These are phyloP conservation scores for Orchestia grillus DNA, from an alignment of 1,140 invertebrate species.

Conservation along the genomic window DNA sequence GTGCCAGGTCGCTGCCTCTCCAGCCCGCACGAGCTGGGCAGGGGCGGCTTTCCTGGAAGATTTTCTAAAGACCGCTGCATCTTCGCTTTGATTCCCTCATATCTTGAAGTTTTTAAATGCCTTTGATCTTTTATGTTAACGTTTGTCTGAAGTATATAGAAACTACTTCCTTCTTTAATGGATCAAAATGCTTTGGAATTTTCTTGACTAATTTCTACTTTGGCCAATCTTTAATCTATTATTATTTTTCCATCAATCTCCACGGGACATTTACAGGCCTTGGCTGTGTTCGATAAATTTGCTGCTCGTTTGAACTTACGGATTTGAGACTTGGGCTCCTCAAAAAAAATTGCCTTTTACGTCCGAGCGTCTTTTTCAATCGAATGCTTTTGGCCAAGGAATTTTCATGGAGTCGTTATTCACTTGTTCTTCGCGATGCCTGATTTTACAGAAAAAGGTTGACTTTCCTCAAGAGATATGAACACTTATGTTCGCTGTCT, in stretches of 20 bases:
- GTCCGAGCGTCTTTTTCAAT: background rate
- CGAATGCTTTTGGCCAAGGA: background rate
- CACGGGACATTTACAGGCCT: background rate
- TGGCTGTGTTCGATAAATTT: background rate
- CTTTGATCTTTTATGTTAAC: background rate
- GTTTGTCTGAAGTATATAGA: background rate
- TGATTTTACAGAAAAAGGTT: background rate
- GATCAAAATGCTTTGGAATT: background rate
- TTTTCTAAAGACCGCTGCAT: background rate
- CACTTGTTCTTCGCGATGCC: background rate
- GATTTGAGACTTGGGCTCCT: background rate
- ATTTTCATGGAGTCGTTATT: background rate
- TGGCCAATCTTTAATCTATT: background rate
- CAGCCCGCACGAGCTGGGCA: too few species aligned
- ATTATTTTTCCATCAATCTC: background rate
- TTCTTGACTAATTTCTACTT: background rate
- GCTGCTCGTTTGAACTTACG: background rate
- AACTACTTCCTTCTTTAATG: background rate
- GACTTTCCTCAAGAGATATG: background rate
- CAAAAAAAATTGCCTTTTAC: background rate
- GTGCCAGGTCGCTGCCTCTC: too few species aligned
- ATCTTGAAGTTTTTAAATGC: background rate
- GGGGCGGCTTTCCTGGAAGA: background rate
- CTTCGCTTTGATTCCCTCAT: background rate
- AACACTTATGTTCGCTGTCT: background rate